Conservation (phyloP, 2,113 vertebrate species). For the Bombycilla garrulus region DNA sequence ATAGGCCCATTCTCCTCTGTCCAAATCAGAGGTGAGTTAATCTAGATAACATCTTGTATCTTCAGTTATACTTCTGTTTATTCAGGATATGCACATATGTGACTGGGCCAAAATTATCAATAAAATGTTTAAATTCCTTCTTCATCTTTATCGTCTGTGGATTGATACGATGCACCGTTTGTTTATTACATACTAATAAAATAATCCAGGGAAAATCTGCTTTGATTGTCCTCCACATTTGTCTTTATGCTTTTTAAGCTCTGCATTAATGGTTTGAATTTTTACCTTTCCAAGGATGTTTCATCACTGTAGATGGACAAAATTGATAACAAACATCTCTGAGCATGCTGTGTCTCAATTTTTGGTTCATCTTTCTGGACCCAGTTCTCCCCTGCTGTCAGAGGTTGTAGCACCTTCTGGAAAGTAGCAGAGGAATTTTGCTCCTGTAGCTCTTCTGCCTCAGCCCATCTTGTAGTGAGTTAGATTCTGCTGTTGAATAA, state of each 20-base stretch:
- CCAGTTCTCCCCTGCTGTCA: neutral
- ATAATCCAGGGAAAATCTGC: neutral
- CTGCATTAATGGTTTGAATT: neutral
- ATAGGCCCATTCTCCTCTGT: neutral
- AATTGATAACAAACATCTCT: neutral
- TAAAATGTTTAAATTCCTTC: neutral
- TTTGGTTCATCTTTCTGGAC: neutral
- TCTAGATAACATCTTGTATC: neutral
- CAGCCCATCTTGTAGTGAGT: neutral
- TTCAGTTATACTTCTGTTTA: neutral
- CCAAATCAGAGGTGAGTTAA: neutral
- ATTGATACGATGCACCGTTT: neutral
- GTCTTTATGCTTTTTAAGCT: neutral
- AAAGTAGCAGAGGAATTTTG: neutral
- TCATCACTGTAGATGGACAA: neutral
- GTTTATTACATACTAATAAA: neutral
- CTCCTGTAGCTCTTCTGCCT: neutral
- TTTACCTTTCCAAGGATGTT: neutral
- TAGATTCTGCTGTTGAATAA: neutral
- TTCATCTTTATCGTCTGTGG: neutral
- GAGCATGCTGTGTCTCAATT: neutral
- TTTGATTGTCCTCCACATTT: neutral
- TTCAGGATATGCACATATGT: accelerated
- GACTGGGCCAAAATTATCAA: neutral
- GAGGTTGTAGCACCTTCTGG: neutral